Evolutionary conservation across 2,797 vertebrate species (phyloP), one percentile per base, ranked within the genome.

Genomic region (Siniperca scherzeri): DNA sequence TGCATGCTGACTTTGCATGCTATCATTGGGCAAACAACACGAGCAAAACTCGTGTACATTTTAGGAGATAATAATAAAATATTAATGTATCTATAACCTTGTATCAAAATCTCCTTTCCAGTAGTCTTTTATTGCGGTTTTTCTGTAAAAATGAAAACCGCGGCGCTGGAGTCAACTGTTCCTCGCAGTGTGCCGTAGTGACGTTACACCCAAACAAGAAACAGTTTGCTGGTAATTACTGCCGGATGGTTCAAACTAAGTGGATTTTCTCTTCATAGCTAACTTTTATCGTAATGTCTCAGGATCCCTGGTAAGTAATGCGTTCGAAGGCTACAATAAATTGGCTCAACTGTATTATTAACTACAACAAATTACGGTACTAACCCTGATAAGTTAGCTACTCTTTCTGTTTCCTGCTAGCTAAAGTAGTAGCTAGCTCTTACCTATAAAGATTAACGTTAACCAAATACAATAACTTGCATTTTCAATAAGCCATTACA

Each of bases 231-330:
- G 13, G 10, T 81, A 69, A 83, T 87, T 83, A 88, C 44, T 61
- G 25, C 27, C 42, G 50, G 73, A 61, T 78, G 52, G 22, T 62
- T 68, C 21, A 36, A 82, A 79, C 14, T 46, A 44, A 59, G 61
- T 72, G 57, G 69, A 68, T 81, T 73, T 89, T 62, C 5, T 44
- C 27, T 30, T 62, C 13, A 1, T 62, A 81, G 11, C 8, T 17
- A 12, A 55, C n/a, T 52, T 68, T 80, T 42, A 46, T 79, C 61
- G 74, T 1, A 80, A 96, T 96, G 94, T 95, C 95, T 74, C 93
- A 94, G 74, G 95, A 96, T 85, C 83, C 86, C 1, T 96, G 95
- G 95, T 96, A 84, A 91, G 93, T 82, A 38, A 48, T n/a, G 0
- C 11, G 12, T 16, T 44, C 1, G 0, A n/a, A 14, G 0, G 3